These are phyloP conservation scores for Mesembrinibis cayennensis DNA, from an alignment of 2,113 vertebrate genomes.

Conservation along the genomic window DNA sequence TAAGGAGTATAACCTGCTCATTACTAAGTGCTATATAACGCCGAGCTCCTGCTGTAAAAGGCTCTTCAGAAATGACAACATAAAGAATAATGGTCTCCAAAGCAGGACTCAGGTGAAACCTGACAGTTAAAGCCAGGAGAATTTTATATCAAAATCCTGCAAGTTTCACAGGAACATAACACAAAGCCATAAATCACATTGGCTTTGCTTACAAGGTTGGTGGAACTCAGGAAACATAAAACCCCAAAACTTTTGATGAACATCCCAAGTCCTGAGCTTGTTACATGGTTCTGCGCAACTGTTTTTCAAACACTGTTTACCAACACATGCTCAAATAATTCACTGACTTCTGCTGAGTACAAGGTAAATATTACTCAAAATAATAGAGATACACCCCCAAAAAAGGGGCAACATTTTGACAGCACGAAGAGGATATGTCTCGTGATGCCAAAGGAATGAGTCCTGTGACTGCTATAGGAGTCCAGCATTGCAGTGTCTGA, in stretches of 20 bases:
- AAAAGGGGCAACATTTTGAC: background rate
- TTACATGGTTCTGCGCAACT: background rate
- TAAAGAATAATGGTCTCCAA: slow-evolving; percentile 60
- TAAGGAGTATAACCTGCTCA: slow-evolving; percentile 32
- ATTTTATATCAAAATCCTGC: slow-evolving; percentile 57
- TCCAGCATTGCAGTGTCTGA: rapidly evolving
- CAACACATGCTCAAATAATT: background rate
- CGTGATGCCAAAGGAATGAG: rapidly evolving
- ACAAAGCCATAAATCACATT: slow-evolving; percentile 51
- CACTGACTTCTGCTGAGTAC: background rate
- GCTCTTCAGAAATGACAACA: slow-evolving; percentile 64
- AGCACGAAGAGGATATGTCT: rapidly evolving
- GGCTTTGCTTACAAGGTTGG: slow-evolving; percentile 31
- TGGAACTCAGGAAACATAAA: slow-evolving; percentile 32
- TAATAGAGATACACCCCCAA: background rate
- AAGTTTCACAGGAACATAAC: slow-evolving; percentile 30
- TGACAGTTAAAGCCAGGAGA: slow-evolving; percentile 54
- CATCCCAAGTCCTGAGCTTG: background rate
- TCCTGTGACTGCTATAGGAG: background rate
- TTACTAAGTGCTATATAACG: slow-evolving; percentile 43
- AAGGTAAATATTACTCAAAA: background rate
- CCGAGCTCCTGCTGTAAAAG: slow-evolving; percentile 28
- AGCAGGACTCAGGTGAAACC: slow-evolving; percentile 49
- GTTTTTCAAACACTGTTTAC: background rate
- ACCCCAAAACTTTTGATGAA: slow-evolving; percentile 30